A percentile compares a stretch with the other conserved stretches of the same genome.
Evolutionary conservation across 2,113 vertebrate species (phyloP).

Genomic region (Notothenia rossii): DNA sequence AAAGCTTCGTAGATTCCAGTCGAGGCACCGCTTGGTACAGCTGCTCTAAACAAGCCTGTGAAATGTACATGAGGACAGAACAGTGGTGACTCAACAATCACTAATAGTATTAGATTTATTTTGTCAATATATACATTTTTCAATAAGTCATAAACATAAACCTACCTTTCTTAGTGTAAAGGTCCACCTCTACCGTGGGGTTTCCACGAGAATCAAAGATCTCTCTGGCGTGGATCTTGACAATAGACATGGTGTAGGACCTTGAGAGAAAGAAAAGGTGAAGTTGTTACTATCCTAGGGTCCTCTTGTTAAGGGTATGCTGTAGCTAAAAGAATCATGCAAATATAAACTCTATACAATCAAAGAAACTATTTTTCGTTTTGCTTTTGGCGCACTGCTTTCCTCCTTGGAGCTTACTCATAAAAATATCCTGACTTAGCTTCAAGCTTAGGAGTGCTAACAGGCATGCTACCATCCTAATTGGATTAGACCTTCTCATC

Average conservation of each 20-base stretch:
- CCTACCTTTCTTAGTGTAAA: slow-evolving; percentile 91
- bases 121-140: background rate
- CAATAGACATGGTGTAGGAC: slow-evolving; percentile 91
- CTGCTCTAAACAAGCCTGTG: slow-evolving; percentile 93
- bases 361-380: background rate
- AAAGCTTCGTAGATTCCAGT: slow-evolving; percentile 98
- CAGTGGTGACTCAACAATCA: background rate
- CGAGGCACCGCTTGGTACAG: slow-evolving; percentile 96
- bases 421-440: slow-evolving; percentile 73
- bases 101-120: background rate
- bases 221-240: slow-evolving; percentile 90
- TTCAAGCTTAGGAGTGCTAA: slow-evolving; percentile 59
- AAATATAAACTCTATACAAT: background rate
- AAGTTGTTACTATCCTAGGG: background rate
- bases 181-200: slow-evolving; percentile 96
- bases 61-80: slow-evolving; percentile 11
- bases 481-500: slow-evolving; percentile 75
- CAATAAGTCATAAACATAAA: background rate
- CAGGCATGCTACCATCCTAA: slow-evolving; percentile 57
- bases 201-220: slow-evolving; percentile 99
- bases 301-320: background rate
- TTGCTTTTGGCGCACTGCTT: background rate
- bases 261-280: slow-evolving; percentile 66
- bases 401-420: slow-evolving; percentile 35
- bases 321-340: background rate